Evolutionary conservation across 2,113 vertebrate species (phyloP).

Genomic region (Gobio gobio): DNA sequence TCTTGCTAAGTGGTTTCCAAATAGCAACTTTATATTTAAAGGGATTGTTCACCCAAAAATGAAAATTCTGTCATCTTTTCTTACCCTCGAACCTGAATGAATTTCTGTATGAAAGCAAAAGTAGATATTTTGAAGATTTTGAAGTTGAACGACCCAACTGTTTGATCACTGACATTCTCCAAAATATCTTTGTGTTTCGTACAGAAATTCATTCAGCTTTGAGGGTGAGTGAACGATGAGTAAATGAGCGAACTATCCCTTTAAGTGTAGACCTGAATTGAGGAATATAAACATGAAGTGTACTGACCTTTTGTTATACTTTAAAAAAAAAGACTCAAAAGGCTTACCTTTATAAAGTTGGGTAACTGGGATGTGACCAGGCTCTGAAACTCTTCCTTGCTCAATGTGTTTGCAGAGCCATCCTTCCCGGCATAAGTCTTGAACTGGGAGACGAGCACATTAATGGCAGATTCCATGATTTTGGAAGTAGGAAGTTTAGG

Average conservation of each 20-base stretch:
- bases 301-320: neutral
- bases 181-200: too few relatives aligned
- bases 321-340: neutral
- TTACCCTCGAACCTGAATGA: too few relatives aligned
- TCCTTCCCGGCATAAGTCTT: conserved; percentile 73
- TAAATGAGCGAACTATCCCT: too few relatives aligned
- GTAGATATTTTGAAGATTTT: too few relatives aligned
- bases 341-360: conserved; percentile 70
- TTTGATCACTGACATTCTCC: too few relatives aligned
- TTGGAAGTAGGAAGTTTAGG: neutral
- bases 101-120: too few relatives aligned
- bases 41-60: too few relatives aligned
- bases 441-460: conserved; percentile 71
- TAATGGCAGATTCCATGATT: conserved; percentile 76
- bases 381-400: conserved; percentile 74
- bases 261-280: neutral
- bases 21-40: neutral
- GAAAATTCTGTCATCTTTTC: too few relatives aligned
- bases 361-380: conserved; percentile 73
- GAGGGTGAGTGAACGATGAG: too few relatives aligned
- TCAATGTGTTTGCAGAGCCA: conserved; percentile 72
- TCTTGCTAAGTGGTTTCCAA: neutral
- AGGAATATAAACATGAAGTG: neutral
- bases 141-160: too few relatives aligned
- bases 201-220: too few relatives aligned